phyloP scores from a whole-genome alignment of 2,113 vertebrate genomes.

The Podilymbus podiceps region DNA sequence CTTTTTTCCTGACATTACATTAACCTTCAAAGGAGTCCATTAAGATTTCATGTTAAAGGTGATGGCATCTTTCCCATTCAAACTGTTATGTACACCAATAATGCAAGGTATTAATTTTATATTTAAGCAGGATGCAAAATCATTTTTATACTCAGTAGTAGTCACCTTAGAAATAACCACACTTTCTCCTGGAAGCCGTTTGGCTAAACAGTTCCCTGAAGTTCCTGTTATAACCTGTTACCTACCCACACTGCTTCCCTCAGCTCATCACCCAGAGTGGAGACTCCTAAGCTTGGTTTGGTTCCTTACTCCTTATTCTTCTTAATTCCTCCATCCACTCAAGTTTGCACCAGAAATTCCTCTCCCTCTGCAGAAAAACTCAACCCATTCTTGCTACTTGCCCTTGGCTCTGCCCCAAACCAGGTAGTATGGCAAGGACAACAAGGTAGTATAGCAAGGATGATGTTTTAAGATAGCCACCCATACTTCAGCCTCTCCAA shows the following conservation, averaged over 20 bases:
- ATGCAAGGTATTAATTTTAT: neutral
- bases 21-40: neutral
- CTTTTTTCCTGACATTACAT: neutral
- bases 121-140: neutral
- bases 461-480: neutral
- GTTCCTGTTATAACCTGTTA: neutral
- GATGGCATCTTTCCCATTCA: neutral
- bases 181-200: neutral
- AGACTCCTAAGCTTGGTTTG: neutral
- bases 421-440: neutral
- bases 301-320: neutral
- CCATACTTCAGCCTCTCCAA: neutral
- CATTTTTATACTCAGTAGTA: neutral
- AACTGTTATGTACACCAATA: neutral
- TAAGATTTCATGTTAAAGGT: neutral
- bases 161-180: neutral
- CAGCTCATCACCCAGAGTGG: neutral
- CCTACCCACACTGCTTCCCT: neutral
- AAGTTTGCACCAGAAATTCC: neutral
- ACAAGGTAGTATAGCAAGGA: neutral
- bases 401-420: neutral
- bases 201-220: neutral
- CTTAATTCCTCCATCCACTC: neutral
- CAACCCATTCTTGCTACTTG: neutral
- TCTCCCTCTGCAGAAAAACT: neutral